These are phyloP conservation scores for Lydus trimaculatus DNA, from an alignment of 2,888 invertebrate genomes.

Conservation along the genomic window DNA sequence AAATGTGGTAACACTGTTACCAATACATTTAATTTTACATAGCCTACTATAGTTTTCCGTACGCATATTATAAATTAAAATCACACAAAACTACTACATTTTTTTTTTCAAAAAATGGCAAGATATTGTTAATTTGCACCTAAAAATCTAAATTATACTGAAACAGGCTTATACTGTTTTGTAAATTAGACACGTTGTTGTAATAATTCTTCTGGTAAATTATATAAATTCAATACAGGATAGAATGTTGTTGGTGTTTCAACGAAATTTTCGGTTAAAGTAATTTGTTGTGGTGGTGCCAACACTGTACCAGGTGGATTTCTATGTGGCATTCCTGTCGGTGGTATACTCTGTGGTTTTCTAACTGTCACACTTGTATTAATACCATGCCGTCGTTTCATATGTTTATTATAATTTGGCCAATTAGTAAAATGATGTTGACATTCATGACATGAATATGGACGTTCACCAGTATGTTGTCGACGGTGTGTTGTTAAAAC, in stretches of 20 bases:
- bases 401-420: conserved; percentile 85
- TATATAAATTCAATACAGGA: conserved; percentile 56
- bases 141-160: neutral
- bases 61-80: no score
- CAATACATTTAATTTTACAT: no score
- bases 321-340: conserved; percentile 59
- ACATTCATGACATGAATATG: conserved; percentile 76
- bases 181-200: conserved; percentile 43
- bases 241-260: conserved; percentile 49
- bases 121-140: neutral
- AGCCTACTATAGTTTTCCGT: no score
- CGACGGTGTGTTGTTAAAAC: conserved; percentile 77
- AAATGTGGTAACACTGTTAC: no score
- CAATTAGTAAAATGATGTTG: conserved; percentile 80
- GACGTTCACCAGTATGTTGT: conserved; percentile 74
- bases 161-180: neutral
- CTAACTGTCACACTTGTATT: conserved; percentile 60
- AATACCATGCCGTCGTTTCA: conserved; percentile 75
- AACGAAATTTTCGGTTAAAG: conserved; percentile 43
- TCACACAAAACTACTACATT: neutral
- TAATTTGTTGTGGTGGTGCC: conserved; percentile 54
- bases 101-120: neutral
- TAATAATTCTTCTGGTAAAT: conserved; percentile 54
- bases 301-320: conserved; percentile 60
- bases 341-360: conserved; percentile 59